Evolutionary conservation across 2,113 vertebrate genomes (phyloP).

Genomic region (Serinus canaria): DNA sequence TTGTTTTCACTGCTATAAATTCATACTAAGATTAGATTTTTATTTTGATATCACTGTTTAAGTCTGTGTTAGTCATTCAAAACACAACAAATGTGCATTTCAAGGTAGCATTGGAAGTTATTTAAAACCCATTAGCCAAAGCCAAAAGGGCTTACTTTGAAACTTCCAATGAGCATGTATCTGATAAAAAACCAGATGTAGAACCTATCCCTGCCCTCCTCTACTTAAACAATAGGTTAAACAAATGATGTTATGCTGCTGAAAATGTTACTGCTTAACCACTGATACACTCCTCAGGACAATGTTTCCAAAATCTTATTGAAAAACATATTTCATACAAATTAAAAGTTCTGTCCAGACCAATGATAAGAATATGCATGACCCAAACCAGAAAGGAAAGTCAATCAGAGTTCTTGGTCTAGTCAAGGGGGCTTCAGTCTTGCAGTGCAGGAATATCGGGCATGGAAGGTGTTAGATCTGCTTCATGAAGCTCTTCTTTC

Average conservation of each 20-base stretch:
- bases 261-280: neutral
- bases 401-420: neutral
- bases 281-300: neutral
- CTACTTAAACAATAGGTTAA: neutral
- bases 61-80: neutral
- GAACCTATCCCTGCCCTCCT: rapidly evolving
- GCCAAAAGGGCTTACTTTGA: neutral
- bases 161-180: neutral
- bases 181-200: neutral
- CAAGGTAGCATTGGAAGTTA: neutral
- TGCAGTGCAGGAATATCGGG: neutral
- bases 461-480: neutral
- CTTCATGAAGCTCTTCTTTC: neutral
- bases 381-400: neutral
- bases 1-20: neutral
- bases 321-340: neutral
- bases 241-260: neutral
- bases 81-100: neutral
- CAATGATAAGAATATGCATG: neutral
- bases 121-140: neutral
- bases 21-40: neutral
- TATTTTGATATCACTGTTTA: neutral
- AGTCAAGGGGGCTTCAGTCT: neutral
- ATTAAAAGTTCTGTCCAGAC: neutral
- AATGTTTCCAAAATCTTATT: neutral